phyloP scores from a whole-genome alignment of 2,113 vertebrate species.

The Cettia cetti region DNA sequence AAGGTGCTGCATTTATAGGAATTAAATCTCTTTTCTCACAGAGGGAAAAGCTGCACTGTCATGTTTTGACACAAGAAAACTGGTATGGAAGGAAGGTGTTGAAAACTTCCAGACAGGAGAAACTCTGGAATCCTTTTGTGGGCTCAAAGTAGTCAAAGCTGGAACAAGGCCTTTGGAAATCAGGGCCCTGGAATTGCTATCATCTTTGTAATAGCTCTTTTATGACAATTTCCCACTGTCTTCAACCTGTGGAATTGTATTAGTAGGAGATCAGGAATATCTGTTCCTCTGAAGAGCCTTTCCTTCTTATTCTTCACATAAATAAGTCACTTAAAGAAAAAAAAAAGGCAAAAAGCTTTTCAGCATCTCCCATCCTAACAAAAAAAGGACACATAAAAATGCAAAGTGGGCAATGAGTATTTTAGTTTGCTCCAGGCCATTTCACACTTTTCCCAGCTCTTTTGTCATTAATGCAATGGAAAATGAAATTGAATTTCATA shows the following conservation, averaged over 20 bases:
- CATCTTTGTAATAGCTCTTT: neutral
- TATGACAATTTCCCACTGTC: neutral
- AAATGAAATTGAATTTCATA: accelerated
- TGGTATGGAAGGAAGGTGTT: neutral
- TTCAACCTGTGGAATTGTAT: neutral
- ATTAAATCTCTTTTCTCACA: neutral
- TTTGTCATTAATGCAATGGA: neutral
- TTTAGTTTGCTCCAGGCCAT: neutral
- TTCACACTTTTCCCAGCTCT: neutral
- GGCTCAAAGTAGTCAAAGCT: neutral
- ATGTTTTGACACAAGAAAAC: neutral
- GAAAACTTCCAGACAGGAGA: neutral
- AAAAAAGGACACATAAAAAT: neutral
- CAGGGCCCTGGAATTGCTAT: neutral
- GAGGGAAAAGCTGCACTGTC: neutral
- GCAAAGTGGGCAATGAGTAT: neutral
- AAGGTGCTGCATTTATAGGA: neutral
- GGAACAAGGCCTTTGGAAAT: neutral
- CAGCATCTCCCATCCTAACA: neutral
- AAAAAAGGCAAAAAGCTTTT: accelerated
- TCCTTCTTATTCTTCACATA: neutral
- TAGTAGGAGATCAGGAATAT: neutral
- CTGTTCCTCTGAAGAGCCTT: neutral
- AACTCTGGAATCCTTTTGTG: neutral
- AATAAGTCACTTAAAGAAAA: neutral